These are phyloP conservation scores for Drosophila meridionalis DNA, from an alignment of 2,888 invertebrate species.

Conservation along the genomic window DNA sequence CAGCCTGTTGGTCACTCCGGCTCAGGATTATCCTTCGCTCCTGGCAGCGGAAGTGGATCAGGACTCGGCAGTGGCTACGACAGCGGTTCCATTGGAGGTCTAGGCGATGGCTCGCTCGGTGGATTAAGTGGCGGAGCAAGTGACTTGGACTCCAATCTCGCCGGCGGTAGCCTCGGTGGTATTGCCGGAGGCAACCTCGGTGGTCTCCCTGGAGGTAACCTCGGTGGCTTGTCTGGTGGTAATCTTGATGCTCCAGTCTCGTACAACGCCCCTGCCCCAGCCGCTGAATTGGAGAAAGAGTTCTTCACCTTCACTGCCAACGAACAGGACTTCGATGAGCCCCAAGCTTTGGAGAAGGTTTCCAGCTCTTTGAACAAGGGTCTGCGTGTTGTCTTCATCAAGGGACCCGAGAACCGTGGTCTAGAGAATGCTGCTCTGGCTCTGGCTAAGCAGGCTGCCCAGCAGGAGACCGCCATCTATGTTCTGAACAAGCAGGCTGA, in stretches of 20 bases:
- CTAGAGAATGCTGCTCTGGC: constrained; percentile 75
- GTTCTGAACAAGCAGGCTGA: constrained; percentile 78
- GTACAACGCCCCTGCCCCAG: constrained; percentile 61
- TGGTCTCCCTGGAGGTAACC: constrained; percentile 12
- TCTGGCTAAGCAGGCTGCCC: constrained; percentile 75
- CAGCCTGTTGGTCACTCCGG: constrained; percentile 75
- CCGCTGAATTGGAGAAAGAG: constrained; percentile 73
- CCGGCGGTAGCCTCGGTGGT: constrained; percentile 16
- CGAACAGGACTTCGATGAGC: constrained; percentile 71
- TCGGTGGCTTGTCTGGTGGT: constrained; percentile 32
- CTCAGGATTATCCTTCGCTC: constrained; percentile 71
- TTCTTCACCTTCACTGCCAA: constrained; percentile 75
- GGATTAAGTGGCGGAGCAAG: constrained; percentile 13
- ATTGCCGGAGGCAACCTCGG: constrained; percentile 15
- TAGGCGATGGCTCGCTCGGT: constrained; percentile 1
- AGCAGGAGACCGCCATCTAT: constrained; percentile 76
- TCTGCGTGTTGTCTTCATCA: constrained; percentile 77
- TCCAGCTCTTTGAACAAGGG: constrained; percentile 69
- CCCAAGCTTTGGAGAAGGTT: constrained; percentile 55
- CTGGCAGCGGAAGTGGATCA: constrained; percentile 53
- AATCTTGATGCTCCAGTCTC: constrained; percentile 54
- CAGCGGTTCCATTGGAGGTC: constrained; percentile 15
- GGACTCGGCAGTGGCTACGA: constrained; percentile 22
- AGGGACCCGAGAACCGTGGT: constrained; percentile 78
- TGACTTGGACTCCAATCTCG: constrained; percentile 17